Percentiles rank a stretch among this genome's conserved stretches.
Conservation (phyloP, 2,113 vertebrate genomes). For the Orthonyx spaldingii region DNA sequence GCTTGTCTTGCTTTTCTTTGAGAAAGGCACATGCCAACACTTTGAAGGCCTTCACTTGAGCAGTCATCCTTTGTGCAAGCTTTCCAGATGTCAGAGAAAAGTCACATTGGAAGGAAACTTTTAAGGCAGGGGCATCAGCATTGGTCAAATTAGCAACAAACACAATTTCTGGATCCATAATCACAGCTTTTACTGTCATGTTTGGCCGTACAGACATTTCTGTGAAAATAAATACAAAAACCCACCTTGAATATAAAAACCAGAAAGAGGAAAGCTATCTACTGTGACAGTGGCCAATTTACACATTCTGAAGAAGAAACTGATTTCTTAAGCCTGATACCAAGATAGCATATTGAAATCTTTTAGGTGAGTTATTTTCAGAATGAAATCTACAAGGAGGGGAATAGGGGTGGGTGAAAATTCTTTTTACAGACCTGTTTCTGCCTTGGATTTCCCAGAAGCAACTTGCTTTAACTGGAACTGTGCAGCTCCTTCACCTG, state of each 20-base stretch:
- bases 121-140: slow-evolving; percentile 86
- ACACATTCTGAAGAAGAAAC: not conserved
- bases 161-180: slow-evolving; percentile 91
- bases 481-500: slow-evolving; percentile 66
- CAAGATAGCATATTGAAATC: not conserved
- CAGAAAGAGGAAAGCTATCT: not conserved
- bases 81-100: slow-evolving; percentile 70
- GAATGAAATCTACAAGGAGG: not conserved
- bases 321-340: not conserved
- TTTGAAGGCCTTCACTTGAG: slow-evolving; percentile 81
- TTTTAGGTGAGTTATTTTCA: not conserved
- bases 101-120: slow-evolving; percentile 88
- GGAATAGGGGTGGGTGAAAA: accelerated
- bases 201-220: slow-evolving; percentile 52
- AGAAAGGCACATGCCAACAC: slow-evolving; percentile 92
- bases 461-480: slow-evolving; percentile 70
- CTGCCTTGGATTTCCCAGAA: slow-evolving; percentile 54
- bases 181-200: slow-evolving; percentile 74
- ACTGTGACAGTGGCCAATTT: not conserved
- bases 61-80: slow-evolving; percentile 74
- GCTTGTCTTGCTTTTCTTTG: slow-evolving; percentile 69
- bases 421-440: slow-evolving; percentile 62
- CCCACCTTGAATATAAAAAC: not conserved
- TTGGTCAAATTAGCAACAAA: slow-evolving; percentile 90
- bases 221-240: not conserved